Evolutionary conservation across 2,797 vertebrate species (phyloP), one percentile per base, ranked within the genome.

Genomic region (Macrochelys suwanniensis): DNA sequence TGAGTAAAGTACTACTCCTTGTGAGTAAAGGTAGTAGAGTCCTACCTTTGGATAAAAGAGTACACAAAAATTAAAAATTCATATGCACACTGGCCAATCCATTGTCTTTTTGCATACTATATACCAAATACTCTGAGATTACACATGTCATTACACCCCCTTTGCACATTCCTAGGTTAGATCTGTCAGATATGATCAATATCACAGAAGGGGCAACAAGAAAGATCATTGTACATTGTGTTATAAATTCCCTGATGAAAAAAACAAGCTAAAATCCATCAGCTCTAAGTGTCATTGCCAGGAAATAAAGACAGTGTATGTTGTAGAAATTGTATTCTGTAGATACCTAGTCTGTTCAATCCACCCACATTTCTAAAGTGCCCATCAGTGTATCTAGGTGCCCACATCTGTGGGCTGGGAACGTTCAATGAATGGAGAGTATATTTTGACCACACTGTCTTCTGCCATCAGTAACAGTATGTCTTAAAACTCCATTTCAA

Each of bases 51-150:
- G 26, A 49, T 28, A 45, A 0, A n/a, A 0, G 31, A 81, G 80
- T 26, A 53, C 1, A 81, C 6, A 77, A 71, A 87, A 88, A 91
- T 71, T 8, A 76, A 87, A 87, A 9, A 85, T 1, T 87, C 25
- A n/a, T 71, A 50, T 90, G 88, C 5, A n/a, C 3, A 56, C 49
- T 89, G 2, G 90, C 10, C 45, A 21, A 49, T 82, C 13, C 90
- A 19, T 33, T 90, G 45, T 82, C 15, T 21, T 82, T 45, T 92
- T 49, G 50, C 13, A 56, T 80, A 50, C 12, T 82, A 53, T 76
- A 92, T 89, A 91, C 21, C 53, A 84, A 89, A 82, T 71, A 78
- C 10, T 94, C 84, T 47, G 45, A 92, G 31, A 31, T 68, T 86
- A 88, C 91, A 78, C 42, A 12, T 84, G 16, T 3, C 47, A 50